These are phyloP conservation scores for Oryctes rhinoceros DNA, from an alignment of 1,140 invertebrate genomes.

Conservation along the genomic window DNA sequence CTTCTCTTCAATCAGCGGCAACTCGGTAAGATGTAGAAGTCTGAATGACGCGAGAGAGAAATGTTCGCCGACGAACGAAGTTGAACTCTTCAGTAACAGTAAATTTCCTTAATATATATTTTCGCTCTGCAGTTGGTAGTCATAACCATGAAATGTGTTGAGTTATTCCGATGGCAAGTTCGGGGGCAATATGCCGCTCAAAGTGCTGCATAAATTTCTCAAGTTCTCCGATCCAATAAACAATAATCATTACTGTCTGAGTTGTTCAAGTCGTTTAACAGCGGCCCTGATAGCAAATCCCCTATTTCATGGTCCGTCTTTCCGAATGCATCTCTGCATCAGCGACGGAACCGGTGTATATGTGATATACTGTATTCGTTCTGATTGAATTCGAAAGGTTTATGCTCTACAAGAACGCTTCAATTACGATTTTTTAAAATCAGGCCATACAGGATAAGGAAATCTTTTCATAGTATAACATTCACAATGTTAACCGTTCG, in stretches of 20 bases:
- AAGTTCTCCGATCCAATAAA: constrained; percentile 56
- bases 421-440: background rate
- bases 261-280: constrained; percentile 53
- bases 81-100: constrained; percentile 36
- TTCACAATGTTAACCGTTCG: no score
- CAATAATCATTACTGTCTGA: constrained; percentile 57
- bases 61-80: constrained; percentile 14
- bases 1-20: constrained; percentile 17
- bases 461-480: no score
- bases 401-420: background rate
- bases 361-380: background rate
- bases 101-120: constrained; percentile 42
- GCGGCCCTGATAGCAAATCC: constrained; percentile 50
- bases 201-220: constrained; percentile 52
- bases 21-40: background rate
- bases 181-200: constrained; percentile 48
- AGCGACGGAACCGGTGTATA: background rate
- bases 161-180: constrained; percentile 38
- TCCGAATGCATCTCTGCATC: constrained; percentile 40
- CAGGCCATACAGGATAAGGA: no score
- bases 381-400: constrained; percentile 17
- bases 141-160: constrained; percentile 46
- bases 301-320: constrained; percentile 44
- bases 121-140: constrained; percentile 41
- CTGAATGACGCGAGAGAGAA: constrained; percentile 30